A percentile compares a stretch with the other conserved stretches of the same genome.
Conservation (phyloP, 1,140 invertebrate genomes). For the Melanaphis sacchari region DNA sequence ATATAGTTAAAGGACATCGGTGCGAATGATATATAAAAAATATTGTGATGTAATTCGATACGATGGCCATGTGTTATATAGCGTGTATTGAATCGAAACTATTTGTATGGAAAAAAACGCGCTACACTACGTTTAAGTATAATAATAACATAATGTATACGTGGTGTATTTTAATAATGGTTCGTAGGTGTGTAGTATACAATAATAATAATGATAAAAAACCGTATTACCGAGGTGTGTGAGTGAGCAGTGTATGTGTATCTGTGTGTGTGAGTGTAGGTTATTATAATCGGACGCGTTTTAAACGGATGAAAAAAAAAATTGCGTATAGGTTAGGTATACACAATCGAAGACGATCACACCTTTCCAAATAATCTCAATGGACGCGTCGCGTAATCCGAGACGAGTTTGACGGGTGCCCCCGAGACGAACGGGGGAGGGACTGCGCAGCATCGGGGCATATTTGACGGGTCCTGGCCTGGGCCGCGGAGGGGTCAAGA, state of each 20-base stretch:
- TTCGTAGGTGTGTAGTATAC: constrained; percentile 19
- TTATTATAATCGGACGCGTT: constrained; percentile 40
- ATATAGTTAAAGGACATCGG: not conserved
- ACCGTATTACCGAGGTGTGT: constrained; percentile 20
- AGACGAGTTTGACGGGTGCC: constrained; percentile 36
- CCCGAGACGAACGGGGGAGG: not conserved
- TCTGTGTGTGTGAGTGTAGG: not conserved
- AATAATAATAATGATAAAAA: constrained; percentile 26
- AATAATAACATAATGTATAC: not conserved
- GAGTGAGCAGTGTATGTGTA: not conserved
- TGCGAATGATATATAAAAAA: constrained; percentile 4
- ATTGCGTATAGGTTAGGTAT: not conserved
- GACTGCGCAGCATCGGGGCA: not conserved
- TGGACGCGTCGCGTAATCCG: constrained; percentile 42
- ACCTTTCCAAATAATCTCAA: constrained; percentile 38
- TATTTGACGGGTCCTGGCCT: not conserved
- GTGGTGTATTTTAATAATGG: not conserved
- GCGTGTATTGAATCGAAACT: not conserved
- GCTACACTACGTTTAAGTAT: not conserved
- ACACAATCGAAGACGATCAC: constrained; percentile 35
- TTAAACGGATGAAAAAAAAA: constrained; percentile 46
- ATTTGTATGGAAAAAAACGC: not conserved
- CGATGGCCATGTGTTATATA: constrained; percentile 28
- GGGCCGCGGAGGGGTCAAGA: constrained; percentile 30
- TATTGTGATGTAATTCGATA: constrained; percentile 32